Base-by-base conservation (phyloP, 2,113 vertebrate genomes). In the Mirza zaza region DNA sequence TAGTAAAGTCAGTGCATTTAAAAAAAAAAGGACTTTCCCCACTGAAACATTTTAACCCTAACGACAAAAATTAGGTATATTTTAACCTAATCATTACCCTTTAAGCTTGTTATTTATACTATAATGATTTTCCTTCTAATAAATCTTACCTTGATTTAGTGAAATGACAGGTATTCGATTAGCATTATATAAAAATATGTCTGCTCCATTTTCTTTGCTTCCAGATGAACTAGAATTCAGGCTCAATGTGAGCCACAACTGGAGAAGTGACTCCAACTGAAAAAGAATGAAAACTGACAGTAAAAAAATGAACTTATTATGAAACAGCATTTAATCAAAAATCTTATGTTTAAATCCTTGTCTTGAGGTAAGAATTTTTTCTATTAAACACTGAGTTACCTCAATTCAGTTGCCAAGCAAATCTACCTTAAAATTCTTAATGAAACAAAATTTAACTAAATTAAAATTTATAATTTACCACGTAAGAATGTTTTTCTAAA, bases 241-340 rank as follows among this genome's bases (percentile, higher is more conserved):
- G 97, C 99, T 99, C 98, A 99, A 99, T 48, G 99, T 99, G 97
- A 99, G 98, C 99, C 99, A 99, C 76, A 99, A 99, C 95, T 99
- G 99, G 93, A 99, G 98, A 86, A 99, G 98, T 13, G 99, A 99
- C 98, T 99, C 99, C 98, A 99, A 98, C 99, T 99, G 96, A 17
- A 94, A 98, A 94, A 95, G 79, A 96, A 90, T 67, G 3, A 5
- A 29, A 96, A n/a, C 82, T n/a, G 27, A 65, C 82, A 61, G 32
- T 17, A 50, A 85, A 90, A 77, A 23, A 29, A 55, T 52, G 52
- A 68, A 45, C 4, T 89, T 86, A 68, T 93, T 79, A 89, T 13
- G 27, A 95, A 93, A 59, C 36, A 77, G 0, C 7, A 81, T 61
- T 63, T 67, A 82, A 94, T 55, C 5, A 79, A 96, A 87, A 61